Percentiles rank a stretch among this genome's conserved stretches.
These are phyloP conservation scores for Mionectes olivaceus DNA, from an alignment of 2,797 vertebrate genomes.

Conservation along the genomic window DNA sequence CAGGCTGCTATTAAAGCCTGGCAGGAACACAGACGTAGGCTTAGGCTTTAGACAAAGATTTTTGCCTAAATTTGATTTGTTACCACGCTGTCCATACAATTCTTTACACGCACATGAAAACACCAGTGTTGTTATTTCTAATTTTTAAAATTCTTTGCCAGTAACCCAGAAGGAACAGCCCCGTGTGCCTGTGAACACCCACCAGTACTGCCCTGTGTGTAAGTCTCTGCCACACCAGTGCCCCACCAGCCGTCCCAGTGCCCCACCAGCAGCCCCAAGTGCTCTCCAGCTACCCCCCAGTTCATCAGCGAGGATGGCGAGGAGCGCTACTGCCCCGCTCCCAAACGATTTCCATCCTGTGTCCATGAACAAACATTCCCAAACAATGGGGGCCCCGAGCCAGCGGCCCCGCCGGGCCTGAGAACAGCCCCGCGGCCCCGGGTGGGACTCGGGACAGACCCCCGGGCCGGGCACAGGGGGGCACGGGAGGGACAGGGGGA, in stretches of 20 bases:
- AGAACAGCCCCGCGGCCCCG: not conserved
- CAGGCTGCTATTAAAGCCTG: not conserved
- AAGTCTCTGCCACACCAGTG: not conserved
- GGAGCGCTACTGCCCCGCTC: not conserved
- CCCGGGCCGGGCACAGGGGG: not conserved
- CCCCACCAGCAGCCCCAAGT: accelerated
- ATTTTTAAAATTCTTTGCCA: not conserved
- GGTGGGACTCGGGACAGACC: not conserved
- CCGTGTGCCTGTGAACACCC: not conserved
- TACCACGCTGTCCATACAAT: accelerated
- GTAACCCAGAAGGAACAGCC: not conserved
- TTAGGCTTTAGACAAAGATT: not conserved
- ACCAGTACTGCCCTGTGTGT: accelerated
- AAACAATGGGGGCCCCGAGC: not conserved
- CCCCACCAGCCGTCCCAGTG: not conserved
- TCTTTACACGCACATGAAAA: not conserved
- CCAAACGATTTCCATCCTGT: not conserved
- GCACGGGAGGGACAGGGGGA: too few relatives aligned
- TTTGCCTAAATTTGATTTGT: not conserved
- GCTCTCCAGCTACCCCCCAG: too few relatives aligned
- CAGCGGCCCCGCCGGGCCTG: not conserved
- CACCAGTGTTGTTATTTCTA: accelerated
- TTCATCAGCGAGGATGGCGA: not conserved
- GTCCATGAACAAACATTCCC: not conserved
- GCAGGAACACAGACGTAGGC: accelerated